Conservation (phyloP, 2,888 invertebrate genomes). For the Volucella zonaria region DNA sequence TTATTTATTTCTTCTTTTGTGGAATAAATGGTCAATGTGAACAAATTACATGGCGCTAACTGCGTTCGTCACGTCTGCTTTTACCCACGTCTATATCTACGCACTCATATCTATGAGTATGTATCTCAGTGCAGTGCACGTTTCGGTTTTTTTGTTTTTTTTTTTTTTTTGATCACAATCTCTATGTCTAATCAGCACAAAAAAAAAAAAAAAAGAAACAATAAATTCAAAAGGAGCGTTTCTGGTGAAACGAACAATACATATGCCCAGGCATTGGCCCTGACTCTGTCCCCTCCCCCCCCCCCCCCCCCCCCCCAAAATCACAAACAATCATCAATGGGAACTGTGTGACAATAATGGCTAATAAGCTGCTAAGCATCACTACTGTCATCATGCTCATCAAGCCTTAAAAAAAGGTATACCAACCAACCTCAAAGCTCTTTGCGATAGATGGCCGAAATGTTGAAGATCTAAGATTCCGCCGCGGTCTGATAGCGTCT, state of each 20-base stretch:
- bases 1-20: slow-evolving; percentile 20
- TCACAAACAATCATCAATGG: slow-evolving; percentile 36
- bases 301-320: too few species aligned
- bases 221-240: slow-evolving; percentile 1
- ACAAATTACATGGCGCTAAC: slow-evolving; percentile 73
- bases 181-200: slow-evolving; percentile 35
- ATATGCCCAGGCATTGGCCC: too few species aligned
- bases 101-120: too few species aligned
- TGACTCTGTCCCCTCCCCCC: not conserved
- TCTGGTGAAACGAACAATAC: slow-evolving; percentile 30
- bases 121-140: slow-evolving; percentile 41
- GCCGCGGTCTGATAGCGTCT: slow-evolving; percentile 53
- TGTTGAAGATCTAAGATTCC: slow-evolving; percentile 45
- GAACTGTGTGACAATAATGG: slow-evolving; percentile 71
- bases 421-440: slow-evolving; percentile 38
- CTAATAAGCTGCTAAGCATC: slow-evolving; percentile 70
- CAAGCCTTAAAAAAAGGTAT: slow-evolving; percentile 62
- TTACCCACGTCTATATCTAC: slow-evolving; percentile 48
- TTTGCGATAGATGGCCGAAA: not conserved
- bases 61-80: slow-evolving; percentile 63
- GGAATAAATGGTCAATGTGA: slow-evolving; percentile 47
- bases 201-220: slow-evolving; percentile 18
- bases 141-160: too few species aligned
- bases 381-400: slow-evolving; percentile 15
- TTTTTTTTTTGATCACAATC: slow-evolving; percentile 54